Conservation (phyloP, 2,113 vertebrate species). For the human region GRCh38 chr11:13221501-13222000, state of each 20-base stretch:
- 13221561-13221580: no score
- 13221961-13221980: background rate
- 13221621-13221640: background rate
- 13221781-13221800: conserved; percentile 66
- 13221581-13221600: background rate
- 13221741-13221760: background rate
- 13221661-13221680: background rate
- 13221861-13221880: conserved; percentile 72
- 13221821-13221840: conserved; percentile 63
- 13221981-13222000: conserved; percentile 24
- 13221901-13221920: conserved; percentile 64
- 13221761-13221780: conserved; percentile 41
- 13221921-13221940: conserved; percentile 62
- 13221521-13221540: no score
- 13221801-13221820: conserved; percentile 69
- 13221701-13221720: background rate
- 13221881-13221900: conserved; percentile 65
- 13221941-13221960: conserved; percentile 60
- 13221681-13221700: background rate
- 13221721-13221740: background rate
- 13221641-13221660: background rate
- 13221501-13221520: no score
- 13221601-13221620: background rate
- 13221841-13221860: conserved; percentile 62
- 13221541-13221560: no score